Conservation (phyloP, 2,797 vertebrate genomes). For the Myotis findleyi region DNA sequence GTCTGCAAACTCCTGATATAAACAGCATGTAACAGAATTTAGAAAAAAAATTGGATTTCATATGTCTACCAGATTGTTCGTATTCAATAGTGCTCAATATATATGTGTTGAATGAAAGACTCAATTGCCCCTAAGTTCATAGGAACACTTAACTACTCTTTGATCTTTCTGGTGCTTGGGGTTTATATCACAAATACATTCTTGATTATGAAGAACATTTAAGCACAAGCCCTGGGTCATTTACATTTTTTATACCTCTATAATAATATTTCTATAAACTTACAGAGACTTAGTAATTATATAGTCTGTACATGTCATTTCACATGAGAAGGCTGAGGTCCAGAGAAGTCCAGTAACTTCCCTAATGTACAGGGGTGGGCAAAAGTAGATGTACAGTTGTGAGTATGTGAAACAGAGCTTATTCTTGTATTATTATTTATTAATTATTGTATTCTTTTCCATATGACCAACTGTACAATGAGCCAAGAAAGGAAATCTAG, state of each 20-base stretch:
- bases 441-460: not conserved
- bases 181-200: not conserved
- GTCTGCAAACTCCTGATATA: not conserved
- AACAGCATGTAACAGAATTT: not conserved
- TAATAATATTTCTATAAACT: not conserved
- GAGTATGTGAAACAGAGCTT: not conserved
- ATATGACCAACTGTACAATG: not conserved
- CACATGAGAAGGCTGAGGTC: not conserved
- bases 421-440: not conserved
- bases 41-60: not conserved
- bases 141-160: not conserved
- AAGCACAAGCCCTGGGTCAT: not conserved
- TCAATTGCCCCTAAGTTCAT: not conserved
- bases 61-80: not conserved
- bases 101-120: not conserved
- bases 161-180: not conserved
- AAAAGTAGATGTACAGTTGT: not conserved
- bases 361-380: not conserved
- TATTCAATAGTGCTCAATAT: not conserved
- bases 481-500: not conserved
- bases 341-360: not conserved
- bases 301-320: not conserved
- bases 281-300: not conserved
- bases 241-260: not conserved
- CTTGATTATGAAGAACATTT: conserved; percentile 24